A percentile compares a stretch with the other conserved stretches of the same genome.
Conservation (phyloP, 1,140 invertebrate species). For the Drosophila albomicans region DNA sequence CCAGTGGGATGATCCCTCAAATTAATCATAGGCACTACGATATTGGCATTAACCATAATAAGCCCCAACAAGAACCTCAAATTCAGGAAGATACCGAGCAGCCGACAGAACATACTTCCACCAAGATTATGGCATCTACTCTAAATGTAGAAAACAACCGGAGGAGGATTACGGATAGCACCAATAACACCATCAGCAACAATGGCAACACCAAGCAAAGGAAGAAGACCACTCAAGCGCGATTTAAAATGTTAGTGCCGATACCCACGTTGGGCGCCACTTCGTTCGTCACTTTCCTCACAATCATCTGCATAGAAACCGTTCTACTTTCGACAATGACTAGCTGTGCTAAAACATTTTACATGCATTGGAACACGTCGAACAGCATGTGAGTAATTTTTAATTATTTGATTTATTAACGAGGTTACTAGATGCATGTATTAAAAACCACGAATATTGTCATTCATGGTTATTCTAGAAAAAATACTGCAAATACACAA, state of each 20-base stretch:
- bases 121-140: neutral
- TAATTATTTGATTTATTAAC: neutral
- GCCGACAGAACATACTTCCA: neutral
- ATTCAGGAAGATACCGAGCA: constrained; percentile 1
- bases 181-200: constrained; percentile 11
- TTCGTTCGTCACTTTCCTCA: constrained; percentile 89
- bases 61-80: neutral
- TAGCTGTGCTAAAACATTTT: constrained; percentile 92
- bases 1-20: neutral
- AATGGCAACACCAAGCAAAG: neutral
- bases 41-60: neutral
- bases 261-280: constrained; percentile 85
- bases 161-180: neutral
- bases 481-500: too few species aligned
- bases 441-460: too few species aligned
- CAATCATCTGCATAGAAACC: constrained; percentile 91
- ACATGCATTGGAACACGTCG: constrained; percentile 94
- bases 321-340: constrained; percentile 90
- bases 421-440: too few species aligned
- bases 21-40: neutral
- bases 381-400: constrained; percentile 90
- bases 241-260: constrained; percentile 61
- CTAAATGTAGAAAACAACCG: neutral
- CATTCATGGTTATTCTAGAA: too few species aligned
- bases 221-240: constrained; percentile 9